phyloP scores from a whole-genome alignment of 2,113 vertebrate species.

The Myotis brandtii region DNA sequence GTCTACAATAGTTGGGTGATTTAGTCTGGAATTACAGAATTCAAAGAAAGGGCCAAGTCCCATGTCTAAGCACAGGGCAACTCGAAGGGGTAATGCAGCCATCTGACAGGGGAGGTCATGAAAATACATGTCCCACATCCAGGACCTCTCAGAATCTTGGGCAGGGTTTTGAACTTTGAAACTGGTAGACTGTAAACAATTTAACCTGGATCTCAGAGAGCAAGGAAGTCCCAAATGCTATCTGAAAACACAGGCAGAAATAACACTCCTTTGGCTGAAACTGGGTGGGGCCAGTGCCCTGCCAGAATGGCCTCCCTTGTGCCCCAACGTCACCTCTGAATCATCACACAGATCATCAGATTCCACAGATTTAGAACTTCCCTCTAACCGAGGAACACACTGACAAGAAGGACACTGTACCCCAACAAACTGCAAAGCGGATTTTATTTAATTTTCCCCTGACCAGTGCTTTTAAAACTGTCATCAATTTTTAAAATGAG shows the following conservation, averaged over 20 bases:
- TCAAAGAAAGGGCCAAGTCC: not conserved
- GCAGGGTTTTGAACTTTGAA: not conserved
- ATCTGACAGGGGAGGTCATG: not conserved
- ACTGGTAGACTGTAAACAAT: not conserved
- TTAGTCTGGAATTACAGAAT: not conserved
- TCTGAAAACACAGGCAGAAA: not conserved
- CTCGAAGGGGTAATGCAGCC: not conserved
- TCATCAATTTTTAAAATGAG: slow-evolving; percentile 13
- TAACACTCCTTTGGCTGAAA: not conserved
- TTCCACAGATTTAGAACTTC: not conserved
- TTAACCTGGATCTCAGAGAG: not conserved
- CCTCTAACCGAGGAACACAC: not conserved
- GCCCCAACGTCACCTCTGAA: not conserved
- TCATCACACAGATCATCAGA: not conserved
- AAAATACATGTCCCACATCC: not conserved
- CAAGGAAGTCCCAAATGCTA: not conserved
- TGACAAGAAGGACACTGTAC: not conserved
- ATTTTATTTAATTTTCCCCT: not conserved
- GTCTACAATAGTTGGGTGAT: not conserved
- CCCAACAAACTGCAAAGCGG: not conserved
- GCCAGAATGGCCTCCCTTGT: not conserved
- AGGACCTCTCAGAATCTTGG: not conserved
- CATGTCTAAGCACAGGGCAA: not conserved
- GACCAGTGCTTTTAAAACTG: not conserved
- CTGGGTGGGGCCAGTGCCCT: not conserved